Percentiles rank a stretch among this genome's conserved stretches.
phyloP scores from a whole-genome alignment of 2,113 vertebrate genomes.

The Phoxinus phoxinus region DNA sequence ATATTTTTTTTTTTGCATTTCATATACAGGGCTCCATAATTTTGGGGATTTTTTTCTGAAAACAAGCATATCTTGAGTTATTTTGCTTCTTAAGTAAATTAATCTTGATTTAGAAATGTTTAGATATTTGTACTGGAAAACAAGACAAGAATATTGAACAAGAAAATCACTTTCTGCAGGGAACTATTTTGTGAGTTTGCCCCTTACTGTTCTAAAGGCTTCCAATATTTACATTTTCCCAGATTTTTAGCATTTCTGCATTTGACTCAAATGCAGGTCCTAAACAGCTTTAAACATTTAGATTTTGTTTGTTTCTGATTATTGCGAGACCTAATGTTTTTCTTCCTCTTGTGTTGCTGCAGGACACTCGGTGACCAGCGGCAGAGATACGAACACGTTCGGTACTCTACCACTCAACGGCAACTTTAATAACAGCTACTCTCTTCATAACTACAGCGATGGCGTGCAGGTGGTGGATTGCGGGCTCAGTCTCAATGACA shows the following conservation, averaged over 20 bases:
- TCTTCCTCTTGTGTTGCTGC: conserved; percentile 75
- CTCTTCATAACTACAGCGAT: conserved; percentile 92
- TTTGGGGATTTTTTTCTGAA: too few relatives aligned
- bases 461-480: conserved; percentile 95
- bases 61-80: too few relatives aligned
- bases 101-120: too few relatives aligned
- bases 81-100: too few relatives aligned
- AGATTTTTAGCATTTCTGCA: background rate
- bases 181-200: background rate
- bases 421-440: conserved; percentile 99
- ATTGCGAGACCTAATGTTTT: conserved; percentile 58
- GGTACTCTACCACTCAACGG: conserved; percentile 99
- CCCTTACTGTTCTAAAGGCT: background rate
- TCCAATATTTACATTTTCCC: background rate
- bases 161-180: background rate
- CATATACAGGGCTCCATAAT: too few relatives aligned
- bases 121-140: background rate
- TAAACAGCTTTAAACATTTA: conserved; percentile 93
- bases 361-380: conserved; percentile 99
- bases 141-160: background rate
- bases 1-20: too few relatives aligned
- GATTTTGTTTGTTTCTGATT: conserved; percentile 49
- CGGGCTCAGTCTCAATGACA: conserved; percentile 96
- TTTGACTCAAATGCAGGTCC: conserved; percentile 71
- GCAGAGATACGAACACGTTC: conserved; percentile 99